phyloP scores from a whole-genome alignment of 2,888 invertebrate genomes.

The Cosmia trapezina region DNA sequence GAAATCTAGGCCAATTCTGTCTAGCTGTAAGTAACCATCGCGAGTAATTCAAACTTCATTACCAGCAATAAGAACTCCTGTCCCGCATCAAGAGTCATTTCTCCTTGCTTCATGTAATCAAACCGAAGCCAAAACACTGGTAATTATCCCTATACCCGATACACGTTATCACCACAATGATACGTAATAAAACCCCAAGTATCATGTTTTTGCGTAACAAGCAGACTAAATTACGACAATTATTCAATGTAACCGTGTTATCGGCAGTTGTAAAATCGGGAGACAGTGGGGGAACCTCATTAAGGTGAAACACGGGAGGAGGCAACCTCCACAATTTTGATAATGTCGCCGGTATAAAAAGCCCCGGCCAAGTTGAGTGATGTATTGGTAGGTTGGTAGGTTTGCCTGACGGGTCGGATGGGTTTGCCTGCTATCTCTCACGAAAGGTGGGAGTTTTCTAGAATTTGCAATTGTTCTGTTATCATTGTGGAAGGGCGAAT shows the following conservation, averaged over 20 bases:
- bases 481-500: conserved; percentile 39
- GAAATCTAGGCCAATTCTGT: no score
- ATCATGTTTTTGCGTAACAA: conserved; percentile 87
- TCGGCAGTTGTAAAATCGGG: conserved; percentile 88
- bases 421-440: conserved; percentile 56
- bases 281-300: conserved; percentile 80
- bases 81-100: background rate
- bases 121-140: conserved; percentile 54
- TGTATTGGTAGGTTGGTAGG: conserved; percentile 68
- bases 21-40: background rate
- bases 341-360: conserved; percentile 67
- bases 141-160: conserved; percentile 68
- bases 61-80: background rate
- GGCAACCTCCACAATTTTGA: conserved; percentile 65
- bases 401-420: conserved; percentile 53
- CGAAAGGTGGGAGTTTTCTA: conserved; percentile 59
- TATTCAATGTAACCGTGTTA: conserved; percentile 88
- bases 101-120: conserved; percentile 24
- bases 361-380: conserved; percentile 62
- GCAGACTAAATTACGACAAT: conserved; percentile 88
- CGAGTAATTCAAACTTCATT: background rate
- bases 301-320: conserved; percentile 77
- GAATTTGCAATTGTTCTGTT: conserved; percentile 59
- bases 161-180: conserved; percentile 75
- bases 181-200: conserved; percentile 83